These are phyloP conservation scores for Sarcophaga rosellei DNA, from an alignment of 2,888 invertebrate genomes.

Conservation along the genomic window DNA sequence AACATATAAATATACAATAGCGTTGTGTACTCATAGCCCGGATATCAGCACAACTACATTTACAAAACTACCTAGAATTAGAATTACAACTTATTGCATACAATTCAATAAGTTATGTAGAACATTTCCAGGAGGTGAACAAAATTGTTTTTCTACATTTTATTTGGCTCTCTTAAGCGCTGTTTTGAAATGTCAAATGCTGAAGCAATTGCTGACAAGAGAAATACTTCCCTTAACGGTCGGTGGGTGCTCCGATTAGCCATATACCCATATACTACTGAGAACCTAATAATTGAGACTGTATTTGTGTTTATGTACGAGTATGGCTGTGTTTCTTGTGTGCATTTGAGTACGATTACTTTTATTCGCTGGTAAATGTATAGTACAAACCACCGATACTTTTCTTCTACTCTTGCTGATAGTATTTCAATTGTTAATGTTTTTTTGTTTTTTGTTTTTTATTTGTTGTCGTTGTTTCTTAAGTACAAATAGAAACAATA, in stretches of 20 bases:
- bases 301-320: neutral
- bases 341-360: conserved; percentile 50
- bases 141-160: no score
- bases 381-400: neutral
- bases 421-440: conserved; percentile 49
- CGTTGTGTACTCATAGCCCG: no score
- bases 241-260: conserved; percentile 11
- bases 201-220: no score
- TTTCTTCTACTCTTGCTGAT: conserved; percentile 36
- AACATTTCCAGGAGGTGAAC: no score
- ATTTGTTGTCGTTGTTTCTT: conserved; percentile 37
- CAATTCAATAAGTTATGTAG: no score
- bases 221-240: conserved; percentile 16
- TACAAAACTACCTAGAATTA: no score
- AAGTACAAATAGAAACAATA: conserved; percentile 47
- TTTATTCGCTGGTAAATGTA: conserved; percentile 27
- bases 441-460: conserved; percentile 29
- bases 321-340: neutral
- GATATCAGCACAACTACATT: no score
- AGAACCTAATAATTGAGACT: neutral
- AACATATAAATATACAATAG: no score
- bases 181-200: neutral
- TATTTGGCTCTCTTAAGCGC: no score
- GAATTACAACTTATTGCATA: no score
- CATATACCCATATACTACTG: neutral